phyloP scores from a whole-genome alignment of 2,888 invertebrate species.

The Stenchaetothrips biformis region DNA sequence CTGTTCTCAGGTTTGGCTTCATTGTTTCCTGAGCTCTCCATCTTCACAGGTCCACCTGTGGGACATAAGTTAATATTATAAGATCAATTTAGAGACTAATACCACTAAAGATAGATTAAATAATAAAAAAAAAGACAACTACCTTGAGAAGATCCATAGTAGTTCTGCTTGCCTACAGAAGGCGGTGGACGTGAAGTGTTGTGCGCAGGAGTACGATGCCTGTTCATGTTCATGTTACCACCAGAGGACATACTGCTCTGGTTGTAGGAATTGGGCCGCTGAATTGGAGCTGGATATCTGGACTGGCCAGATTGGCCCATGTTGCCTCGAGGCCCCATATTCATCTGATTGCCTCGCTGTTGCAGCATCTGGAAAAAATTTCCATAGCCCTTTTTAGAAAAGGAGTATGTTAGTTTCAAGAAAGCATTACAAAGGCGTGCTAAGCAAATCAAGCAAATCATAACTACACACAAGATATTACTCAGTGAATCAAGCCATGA shows the following conservation, averaged over 20 bases:
- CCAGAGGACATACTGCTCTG: not conserved
- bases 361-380: constrained; percentile 19
- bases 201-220: constrained; percentile 8
- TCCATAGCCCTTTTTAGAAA: constrained; percentile 13
- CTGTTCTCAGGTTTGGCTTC: not conserved
- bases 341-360: constrained; percentile 28
- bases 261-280: constrained; percentile 45
- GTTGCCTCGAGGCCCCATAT: constrained; percentile 30
- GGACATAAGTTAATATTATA: not conserved
- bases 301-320: constrained; percentile 39
- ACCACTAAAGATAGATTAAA: not conserved
- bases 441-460: no score
- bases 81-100: not conserved
- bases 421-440: not conserved
- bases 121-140: no score
- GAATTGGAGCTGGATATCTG: constrained; percentile 53
- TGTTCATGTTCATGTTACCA: constrained; percentile 7
- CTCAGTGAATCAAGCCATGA: no score
- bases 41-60: not conserved
- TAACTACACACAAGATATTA: no score
- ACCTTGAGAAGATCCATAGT: constrained; percentile 3
- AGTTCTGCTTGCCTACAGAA: not conserved
- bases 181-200: not conserved
- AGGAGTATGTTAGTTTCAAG: constrained; percentile 21
- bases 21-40: not conserved